Evolutionary conservation across 2,888 invertebrate genomes (phyloP), one percentile per base, ranked within the genome.

Genomic region (Drosophila monieri): DNA sequence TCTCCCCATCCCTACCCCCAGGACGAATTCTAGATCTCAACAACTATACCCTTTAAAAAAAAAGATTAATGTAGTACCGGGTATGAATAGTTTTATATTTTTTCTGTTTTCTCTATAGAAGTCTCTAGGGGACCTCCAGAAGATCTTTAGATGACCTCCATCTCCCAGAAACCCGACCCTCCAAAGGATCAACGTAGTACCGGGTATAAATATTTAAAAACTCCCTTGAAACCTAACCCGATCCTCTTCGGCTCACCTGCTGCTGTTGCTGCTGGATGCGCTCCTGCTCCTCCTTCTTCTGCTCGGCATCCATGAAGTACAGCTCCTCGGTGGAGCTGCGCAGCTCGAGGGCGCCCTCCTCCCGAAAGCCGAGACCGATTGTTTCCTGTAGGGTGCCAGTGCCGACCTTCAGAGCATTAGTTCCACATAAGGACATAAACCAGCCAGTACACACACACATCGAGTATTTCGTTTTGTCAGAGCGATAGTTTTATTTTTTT

Each of bases 241-340:
- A 54, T 8, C 52, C 54, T 10, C 54, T 8, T 8, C 55, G 61
- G 14, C 69, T 66, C 30, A 72, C 70, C 14, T 77, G 78, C 14
- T 78, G 79, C 32, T 88, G 88, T 39, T 90, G 90, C n/a, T 89
- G 90, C 52, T 90, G 90, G 44, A 90, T 68, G 77, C 91, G 91
- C 21, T 90, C 90, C 76, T 92, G 91, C 73, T 92, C 91, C 80
- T 91, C 90, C 78, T 89, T 90, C 88, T 91, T 88, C 73, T 92
- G 89, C 88, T 91, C 78, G 39, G 94, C 93, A 91, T 97, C 96
- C 87, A 96, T 94, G 89, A 96, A 95, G 80, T 96, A 96, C 71
- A 97, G 93, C 92, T 97, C 97, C 91, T 97, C 97, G 12, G 97
- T 97, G 71, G 97, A 97, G 60, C 96, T 96, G 79, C 97, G 94